Conservation (phyloP, 2,797 vertebrate species). For the Chaetophractus vellerosus region DNA sequence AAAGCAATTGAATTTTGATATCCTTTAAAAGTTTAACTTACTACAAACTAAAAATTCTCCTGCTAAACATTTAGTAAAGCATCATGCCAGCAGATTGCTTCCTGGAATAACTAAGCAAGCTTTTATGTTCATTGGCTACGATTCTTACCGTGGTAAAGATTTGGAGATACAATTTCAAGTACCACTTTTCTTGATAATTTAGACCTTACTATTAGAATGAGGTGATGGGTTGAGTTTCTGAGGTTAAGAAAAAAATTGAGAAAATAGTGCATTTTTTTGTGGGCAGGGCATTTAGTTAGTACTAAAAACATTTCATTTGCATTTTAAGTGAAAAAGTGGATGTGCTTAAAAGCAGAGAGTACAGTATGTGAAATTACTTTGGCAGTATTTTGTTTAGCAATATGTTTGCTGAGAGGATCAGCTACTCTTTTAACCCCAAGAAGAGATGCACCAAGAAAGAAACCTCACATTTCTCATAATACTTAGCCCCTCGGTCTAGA, state of each 20-base stretch:
- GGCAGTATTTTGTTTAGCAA: not conserved
- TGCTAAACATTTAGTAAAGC: conserved; percentile 2
- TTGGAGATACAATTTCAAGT: not conserved
- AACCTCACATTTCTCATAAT: not conserved
- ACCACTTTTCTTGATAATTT: not conserved
- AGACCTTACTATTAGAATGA: not conserved
- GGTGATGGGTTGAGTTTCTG: not conserved
- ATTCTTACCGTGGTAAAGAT: not conserved
- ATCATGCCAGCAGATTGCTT: not conserved
- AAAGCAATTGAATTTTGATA: not conserved
- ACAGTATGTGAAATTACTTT: not conserved
- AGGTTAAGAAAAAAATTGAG: conserved; percentile 23
- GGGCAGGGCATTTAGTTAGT: not conserved
- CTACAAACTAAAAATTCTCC: not conserved
- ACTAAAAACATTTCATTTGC: conserved; percentile 45
- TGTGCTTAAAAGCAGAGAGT: not conserved
- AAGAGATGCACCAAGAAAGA: not conserved
- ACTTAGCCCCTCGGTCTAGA: not conserved
- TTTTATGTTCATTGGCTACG: not conserved
- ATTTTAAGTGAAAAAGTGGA: conserved; percentile 27
- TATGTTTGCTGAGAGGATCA: not conserved
- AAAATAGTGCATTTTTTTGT: not conserved
- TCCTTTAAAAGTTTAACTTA: conserved; percentile 25
- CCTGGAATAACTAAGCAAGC: not conserved
- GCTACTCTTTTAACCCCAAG: not conserved